A percentile compares a stretch with the other conserved stretches of the same genome.
phyloP scores from a whole-genome alignment of 2,113 vertebrate species.

The Myiozetetes cayanensis region DNA sequence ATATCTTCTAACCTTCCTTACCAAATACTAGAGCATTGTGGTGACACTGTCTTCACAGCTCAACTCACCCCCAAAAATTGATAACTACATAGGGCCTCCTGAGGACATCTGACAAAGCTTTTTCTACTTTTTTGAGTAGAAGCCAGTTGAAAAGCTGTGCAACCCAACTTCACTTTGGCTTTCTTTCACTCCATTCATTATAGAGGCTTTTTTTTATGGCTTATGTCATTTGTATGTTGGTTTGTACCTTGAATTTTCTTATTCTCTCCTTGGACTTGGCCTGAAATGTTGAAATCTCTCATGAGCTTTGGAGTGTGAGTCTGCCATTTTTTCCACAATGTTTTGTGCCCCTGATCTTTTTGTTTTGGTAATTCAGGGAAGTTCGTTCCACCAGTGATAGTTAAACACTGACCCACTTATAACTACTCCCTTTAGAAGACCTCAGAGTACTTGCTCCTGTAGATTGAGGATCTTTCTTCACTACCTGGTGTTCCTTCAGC shows the following conservation, averaged over 20 bases:
- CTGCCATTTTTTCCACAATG: accelerated
- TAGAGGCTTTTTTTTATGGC: background rate
- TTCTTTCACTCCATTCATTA: background rate
- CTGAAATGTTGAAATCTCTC: background rate
- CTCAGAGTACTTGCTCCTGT: background rate
- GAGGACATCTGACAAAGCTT: background rate
- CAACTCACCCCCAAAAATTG: background rate
- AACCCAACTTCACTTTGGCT: background rate
- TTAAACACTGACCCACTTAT: background rate
- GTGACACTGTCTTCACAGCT: background rate
- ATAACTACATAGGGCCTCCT: background rate
- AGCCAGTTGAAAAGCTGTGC: background rate
- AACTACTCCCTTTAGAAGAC: background rate
- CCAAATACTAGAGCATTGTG: background rate
- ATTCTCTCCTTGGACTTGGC: background rate
- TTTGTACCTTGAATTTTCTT: background rate
- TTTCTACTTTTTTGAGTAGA: background rate
- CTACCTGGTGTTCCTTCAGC: background rate
- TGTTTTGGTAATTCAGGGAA: background rate
- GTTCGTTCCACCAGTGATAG: background rate
- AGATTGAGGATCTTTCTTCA: background rate
- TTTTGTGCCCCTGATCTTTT: background rate
- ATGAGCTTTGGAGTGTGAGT: background rate
- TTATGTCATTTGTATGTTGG: background rate
- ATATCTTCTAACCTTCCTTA: background rate